Conservation (phyloP, 2,888 invertebrate species). For the Lasioglossum calceatum region DNA sequence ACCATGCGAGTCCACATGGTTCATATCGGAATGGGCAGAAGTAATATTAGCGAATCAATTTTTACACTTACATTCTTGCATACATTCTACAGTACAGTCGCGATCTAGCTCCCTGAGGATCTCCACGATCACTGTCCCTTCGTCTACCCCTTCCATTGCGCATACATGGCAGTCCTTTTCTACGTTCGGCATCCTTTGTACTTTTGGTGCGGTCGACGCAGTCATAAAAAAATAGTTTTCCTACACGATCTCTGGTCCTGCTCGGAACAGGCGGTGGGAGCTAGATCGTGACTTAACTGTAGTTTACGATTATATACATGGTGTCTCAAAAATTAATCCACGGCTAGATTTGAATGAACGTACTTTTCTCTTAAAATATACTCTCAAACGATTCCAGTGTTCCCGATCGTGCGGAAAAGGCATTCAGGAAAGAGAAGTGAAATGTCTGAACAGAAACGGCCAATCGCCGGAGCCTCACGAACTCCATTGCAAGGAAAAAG, state of each 20-base stretch:
- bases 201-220: no score
- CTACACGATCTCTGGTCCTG: no score
- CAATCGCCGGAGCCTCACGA: slow-evolving; percentile 82
- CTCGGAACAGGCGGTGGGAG: no score
- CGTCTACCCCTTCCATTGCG: no score
- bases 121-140: no score
- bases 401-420: slow-evolving; percentile 87
- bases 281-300: no score
- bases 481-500: slow-evolving; percentile 84
- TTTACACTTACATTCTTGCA: background rate
- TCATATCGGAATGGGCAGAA: slow-evolving; percentile 91
- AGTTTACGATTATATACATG: no score
- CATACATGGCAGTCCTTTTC: no score
- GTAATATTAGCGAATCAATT: slow-evolving; percentile 81
- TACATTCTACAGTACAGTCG: no score
- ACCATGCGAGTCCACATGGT: slow-evolving; percentile 90
- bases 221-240: no score
- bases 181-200: no score
- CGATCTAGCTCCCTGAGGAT: no score
- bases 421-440: slow-evolving; percentile 86
- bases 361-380: background rate
- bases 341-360: background rate
- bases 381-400: slow-evolving; percentile 83
- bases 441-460: slow-evolving; percentile 84
- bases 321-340: background rate